Conservation (phyloP, 2,113 vertebrate species). For the Mionectes macconnelli region DNA sequence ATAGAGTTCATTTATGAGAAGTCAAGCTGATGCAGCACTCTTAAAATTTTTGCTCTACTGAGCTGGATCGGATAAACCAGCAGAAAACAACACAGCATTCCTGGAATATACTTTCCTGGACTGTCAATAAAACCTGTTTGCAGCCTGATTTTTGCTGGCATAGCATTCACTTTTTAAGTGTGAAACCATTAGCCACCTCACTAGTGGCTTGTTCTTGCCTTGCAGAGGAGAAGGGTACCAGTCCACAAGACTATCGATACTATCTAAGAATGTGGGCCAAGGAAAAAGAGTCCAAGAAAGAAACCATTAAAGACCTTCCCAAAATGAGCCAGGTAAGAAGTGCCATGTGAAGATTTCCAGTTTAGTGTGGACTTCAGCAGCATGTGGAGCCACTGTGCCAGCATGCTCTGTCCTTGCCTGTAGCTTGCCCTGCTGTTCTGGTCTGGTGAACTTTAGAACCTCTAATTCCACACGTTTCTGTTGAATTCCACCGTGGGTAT, state of each 20-base stretch:
- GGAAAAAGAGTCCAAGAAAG: slow-evolving; percentile 88
- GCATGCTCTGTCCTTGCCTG: background rate
- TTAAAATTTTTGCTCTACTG: background rate
- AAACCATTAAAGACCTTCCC: slow-evolving; percentile 94
- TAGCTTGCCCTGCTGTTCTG: background rate
- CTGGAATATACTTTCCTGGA: background rate
- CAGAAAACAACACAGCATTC: background rate
- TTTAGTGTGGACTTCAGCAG: background rate
- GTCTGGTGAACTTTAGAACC: background rate
- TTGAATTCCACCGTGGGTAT: background rate
- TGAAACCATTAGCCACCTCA: background rate
- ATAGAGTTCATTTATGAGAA: background rate
- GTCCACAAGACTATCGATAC: slow-evolving; percentile 89
- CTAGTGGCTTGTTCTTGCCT: background rate
- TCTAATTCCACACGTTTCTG: background rate
- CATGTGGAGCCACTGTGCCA: background rate
- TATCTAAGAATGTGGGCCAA: slow-evolving; percentile 94
- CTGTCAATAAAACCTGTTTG: background rate
- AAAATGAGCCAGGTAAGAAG: slow-evolving; percentile 94
- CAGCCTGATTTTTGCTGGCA: background rate
- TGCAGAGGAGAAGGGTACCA: slow-evolving; percentile 82
- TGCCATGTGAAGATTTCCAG: background rate
- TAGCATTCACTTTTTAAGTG: background rate
- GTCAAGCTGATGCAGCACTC: background rate
- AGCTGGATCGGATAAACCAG: background rate